A percentile compares a stretch with the other conserved stretches of the same genome.
These are phyloP conservation scores for Tokudaia tokunoshimensis DNA, from an alignment of 2,797 vertebrate species.

Conservation along the genomic window DNA sequence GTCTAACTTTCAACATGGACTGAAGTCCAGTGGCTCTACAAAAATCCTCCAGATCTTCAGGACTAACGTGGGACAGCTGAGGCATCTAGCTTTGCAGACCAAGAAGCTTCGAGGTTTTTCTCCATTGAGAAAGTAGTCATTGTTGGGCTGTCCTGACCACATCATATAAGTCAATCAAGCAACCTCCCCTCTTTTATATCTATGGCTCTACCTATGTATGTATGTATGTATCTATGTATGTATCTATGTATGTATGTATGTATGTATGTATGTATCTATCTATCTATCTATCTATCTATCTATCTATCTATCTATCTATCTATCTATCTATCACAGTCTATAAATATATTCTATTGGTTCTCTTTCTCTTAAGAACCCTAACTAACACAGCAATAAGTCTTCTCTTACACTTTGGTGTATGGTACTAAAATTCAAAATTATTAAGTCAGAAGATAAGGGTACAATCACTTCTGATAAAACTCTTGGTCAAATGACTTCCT, in stretches of 20 bases:
- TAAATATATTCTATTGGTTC: background rate
- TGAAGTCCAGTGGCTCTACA: background rate
- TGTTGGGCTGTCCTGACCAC: background rate
- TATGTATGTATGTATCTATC: too few species aligned
- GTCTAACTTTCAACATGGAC: background rate
- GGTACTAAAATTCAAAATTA: slow-evolving; percentile 38
- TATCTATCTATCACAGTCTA: too few species aligned
- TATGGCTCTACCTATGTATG: too few species aligned
- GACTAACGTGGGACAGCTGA: background rate
- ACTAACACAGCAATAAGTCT: background rate
- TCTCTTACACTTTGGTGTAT: background rate
- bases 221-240: too few species aligned
- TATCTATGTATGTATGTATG: too few species aligned
- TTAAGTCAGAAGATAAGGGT: background rate
- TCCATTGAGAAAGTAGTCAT: background rate
- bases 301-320: too few species aligned
- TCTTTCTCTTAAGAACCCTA: background rate
- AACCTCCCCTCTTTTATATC: too few species aligned
- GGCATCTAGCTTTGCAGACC: background rate
- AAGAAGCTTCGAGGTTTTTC: background rate
- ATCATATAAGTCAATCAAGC: background rate
- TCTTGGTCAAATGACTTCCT: background rate
- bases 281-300: too few species aligned
- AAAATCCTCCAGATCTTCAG: background rate
- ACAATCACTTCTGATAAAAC: background rate